Evolutionary conservation across 1,140 invertebrate genomes (phyloP).

Genomic region (Tenebrio molitor): DNA sequence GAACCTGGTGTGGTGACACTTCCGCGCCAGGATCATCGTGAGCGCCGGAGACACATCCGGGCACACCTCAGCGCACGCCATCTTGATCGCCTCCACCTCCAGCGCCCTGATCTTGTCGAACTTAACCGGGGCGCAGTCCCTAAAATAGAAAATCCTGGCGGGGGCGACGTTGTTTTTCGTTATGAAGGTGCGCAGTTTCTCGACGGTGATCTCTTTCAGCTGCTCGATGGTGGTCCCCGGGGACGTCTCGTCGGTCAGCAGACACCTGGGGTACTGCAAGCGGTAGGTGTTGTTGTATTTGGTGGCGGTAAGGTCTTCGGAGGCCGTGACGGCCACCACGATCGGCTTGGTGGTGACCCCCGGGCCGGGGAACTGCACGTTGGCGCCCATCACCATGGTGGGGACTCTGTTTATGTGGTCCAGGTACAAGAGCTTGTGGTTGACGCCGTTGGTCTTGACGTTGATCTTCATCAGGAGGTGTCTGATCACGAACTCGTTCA

Average conservation of each 20-base stretch:
- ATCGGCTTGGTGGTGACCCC: slow-evolving; percentile 80
- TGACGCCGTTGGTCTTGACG: slow-evolving; percentile 78
- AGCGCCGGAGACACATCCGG: slow-evolving; percentile 75
- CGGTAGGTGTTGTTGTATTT: slow-evolving; percentile 79
- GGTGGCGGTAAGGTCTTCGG: slow-evolving; percentile 75
- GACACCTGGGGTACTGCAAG: slow-evolving; percentile 76
- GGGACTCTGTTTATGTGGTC: slow-evolving; percentile 62
- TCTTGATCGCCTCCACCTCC: slow-evolving; percentile 78
- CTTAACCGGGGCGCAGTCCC: slow-evolving; percentile 92
- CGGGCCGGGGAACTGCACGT: slow-evolving; percentile 89
- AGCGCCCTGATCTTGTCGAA: slow-evolving; percentile 71
- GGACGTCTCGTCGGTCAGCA: slow-evolving; percentile 76
- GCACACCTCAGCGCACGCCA: slow-evolving; percentile 73
- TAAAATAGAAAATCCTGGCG: slow-evolving; percentile 75
- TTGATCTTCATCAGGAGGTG: slow-evolving; percentile 87
- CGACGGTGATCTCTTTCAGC: no score
- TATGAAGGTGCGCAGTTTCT: slow-evolving; percentile 72
- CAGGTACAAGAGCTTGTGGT: slow-evolving; percentile 73
- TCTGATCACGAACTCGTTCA: slow-evolving; percentile 68
- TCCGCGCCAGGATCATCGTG: slow-evolving; percentile 91
- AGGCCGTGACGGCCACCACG: slow-evolving; percentile 84
- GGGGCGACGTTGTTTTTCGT: slow-evolving; percentile 67
- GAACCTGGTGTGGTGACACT: slow-evolving; percentile 89
- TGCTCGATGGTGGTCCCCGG: slow-evolving; percentile 79
- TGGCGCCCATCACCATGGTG: slow-evolving; percentile 74